Conservation (phyloP, 2,113 vertebrate species). For the Vidua chalybeata region DNA sequence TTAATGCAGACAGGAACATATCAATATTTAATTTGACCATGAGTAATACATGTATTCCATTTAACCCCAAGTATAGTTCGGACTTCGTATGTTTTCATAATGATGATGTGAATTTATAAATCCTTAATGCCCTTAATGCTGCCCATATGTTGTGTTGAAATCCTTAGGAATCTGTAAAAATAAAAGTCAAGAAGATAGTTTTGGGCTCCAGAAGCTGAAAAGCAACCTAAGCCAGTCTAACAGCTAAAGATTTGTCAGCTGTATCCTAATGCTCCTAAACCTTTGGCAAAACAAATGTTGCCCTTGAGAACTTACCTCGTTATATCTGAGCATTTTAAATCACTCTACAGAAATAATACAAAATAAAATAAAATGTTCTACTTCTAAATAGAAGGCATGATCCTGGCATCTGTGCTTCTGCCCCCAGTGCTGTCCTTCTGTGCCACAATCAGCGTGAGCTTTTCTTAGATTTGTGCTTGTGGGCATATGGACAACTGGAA, state of each 20-base stretch:
- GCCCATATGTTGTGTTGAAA: constrained; percentile 58
- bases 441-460: constrained; percentile 53
- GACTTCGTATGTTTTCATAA: neutral
- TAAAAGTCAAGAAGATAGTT: constrained; percentile 50
- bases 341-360: neutral
- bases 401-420: constrained; percentile 61
- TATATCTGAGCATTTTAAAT: constrained; percentile 51
- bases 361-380: constrained; percentile 36
- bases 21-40: constrained; percentile 11
- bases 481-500: constrained; percentile 63
- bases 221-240: constrained; percentile 37
- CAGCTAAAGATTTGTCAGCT: constrained; percentile 65
- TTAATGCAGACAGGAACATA: neutral
- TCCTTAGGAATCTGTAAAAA: constrained; percentile 66
- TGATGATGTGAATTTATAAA: constrained; percentile 47
- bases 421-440: constrained; percentile 56
- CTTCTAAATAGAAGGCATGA: constrained; percentile 48
- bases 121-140: constrained; percentile 49
- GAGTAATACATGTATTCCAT: neutral
- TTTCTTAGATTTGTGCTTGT: constrained; percentile 61
- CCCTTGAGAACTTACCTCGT: constrained; percentile 32
- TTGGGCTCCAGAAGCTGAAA: constrained; percentile 42
- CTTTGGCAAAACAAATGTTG: constrained; percentile 48
- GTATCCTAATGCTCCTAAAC: constrained; percentile 57
- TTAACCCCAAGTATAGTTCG: constrained; percentile 13